These are phyloP conservation scores for Nannoperca obscura DNA, from an alignment of 2,797 vertebrate genomes.

Conservation along the genomic window DNA sequence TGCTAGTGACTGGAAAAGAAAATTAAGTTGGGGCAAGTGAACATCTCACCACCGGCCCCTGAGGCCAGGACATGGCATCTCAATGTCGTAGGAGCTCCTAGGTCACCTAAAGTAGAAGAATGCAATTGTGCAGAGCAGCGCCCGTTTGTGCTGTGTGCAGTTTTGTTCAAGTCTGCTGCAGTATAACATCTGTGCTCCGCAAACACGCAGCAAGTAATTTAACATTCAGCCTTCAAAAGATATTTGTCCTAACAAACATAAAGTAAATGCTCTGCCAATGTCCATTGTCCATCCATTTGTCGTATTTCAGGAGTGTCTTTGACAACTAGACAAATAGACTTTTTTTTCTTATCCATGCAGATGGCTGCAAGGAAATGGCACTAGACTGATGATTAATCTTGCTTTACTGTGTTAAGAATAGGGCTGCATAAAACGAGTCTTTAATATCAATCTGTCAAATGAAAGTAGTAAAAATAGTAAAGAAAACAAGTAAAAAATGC, in stretches of 20 bases:
- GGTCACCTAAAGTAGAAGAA: constrained; percentile 18
- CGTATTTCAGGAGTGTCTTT: background rate
- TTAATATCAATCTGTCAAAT: background rate
- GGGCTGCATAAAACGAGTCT: background rate
- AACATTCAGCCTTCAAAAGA: constrained; percentile 8
- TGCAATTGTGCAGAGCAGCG: background rate
- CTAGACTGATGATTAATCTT: background rate
- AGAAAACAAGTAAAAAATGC: background rate
- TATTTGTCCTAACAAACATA: background rate
- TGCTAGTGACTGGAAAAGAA: constrained; percentile 34
- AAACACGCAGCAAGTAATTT: background rate
- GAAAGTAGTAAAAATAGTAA: too few species aligned
- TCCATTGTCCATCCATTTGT: too few species aligned
- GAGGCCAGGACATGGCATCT: background rate
- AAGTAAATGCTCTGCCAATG: background rate
- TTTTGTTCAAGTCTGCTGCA: constrained; percentile 3
- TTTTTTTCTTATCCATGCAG: constrained; percentile 1
- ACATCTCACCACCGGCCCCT: constrained; percentile 25
- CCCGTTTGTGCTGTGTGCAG: background rate
- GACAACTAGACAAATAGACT: constrained; percentile 5
- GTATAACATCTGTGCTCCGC: constrained; percentile 5
- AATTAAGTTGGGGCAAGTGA: constrained; percentile 27
- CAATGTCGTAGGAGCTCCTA: constrained; percentile 22
- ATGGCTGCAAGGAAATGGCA: constrained; percentile 10
- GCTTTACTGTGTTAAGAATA: background rate